Base-by-base conservation (phyloP, 2,888 invertebrate genomes). In the Acanthoscelides obtectus region DNA sequence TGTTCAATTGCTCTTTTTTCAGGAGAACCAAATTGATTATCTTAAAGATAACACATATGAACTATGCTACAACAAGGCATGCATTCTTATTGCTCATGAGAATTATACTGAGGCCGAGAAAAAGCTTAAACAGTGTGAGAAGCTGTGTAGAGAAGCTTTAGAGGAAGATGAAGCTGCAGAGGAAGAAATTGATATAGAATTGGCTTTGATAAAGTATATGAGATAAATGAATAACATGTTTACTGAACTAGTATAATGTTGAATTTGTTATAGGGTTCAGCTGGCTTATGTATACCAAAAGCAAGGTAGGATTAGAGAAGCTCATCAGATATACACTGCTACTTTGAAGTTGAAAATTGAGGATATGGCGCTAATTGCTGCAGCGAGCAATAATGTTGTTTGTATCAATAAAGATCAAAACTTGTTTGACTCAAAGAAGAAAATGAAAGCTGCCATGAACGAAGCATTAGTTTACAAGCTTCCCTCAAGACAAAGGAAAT, bases 351-450 rank as follows among this genome's bases (percentile, higher is more conserved):
- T 93, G 77, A 96, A 95, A 85, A 94, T 97, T 0, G 92, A 94
- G 70, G 99, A 99, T 85, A 90, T 92, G 71, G 95, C 95, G 0
- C 86, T 98, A 12, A 89, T 94, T 8, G 98, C 98, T 17, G 96
- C 98, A 2, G 96, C 97, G 0, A 94, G 95, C 83, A 99, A 98
- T 86, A 99, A 99, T 85, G 89, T 95, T 19, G 94, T 97, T 3
- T 94, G 95, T 25, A 91, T 98, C 22, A 98, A 98, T 83, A 94
- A 95, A 82, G 98, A 98, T 82, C 94, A 95, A 78, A 98, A 98
- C 86, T 92, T 99, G 63, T 98, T 98, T 83, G 99, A 99, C 85
- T 97, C 98, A 0, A 96, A 97, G 84, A 98, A 98, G 85, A 94
- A 97, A 82, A 95, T 99, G 89, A 97, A 98, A 82, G 92, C 91